These are phyloP conservation scores for Cantharis rufa DNA, from an alignment of 2,888 invertebrate species.

Conservation along the genomic window DNA sequence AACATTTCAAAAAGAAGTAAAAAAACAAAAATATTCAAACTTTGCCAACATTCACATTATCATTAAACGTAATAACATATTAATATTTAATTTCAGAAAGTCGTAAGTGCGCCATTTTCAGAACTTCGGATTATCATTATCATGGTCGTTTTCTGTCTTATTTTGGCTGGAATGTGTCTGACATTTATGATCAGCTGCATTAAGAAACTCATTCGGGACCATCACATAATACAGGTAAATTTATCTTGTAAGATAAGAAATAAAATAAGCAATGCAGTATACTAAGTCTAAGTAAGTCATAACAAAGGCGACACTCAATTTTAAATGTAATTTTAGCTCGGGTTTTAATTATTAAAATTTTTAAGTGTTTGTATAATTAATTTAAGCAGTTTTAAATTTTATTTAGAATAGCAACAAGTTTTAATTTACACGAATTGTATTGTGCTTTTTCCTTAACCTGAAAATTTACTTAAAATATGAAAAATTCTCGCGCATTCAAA, in stretches of 20 bases:
- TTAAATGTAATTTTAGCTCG: neutral
- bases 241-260: neutral
- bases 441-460: neutral
- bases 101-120: constrained; percentile 51
- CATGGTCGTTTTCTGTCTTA: constrained; percentile 83
- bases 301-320: neutral
- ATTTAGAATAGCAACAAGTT: neutral
- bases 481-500: neutral
- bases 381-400: neutral
- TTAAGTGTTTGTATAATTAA: neutral
- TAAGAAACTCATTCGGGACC: constrained; percentile 83
- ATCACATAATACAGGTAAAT: constrained; percentile 79
- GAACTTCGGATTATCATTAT: constrained; percentile 83
- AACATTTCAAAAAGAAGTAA: no score
- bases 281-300: neutral
- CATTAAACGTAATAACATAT: neutral
- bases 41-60: neutral
- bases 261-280: neutral
- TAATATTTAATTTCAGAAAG: constrained; percentile 45
- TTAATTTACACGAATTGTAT: neutral
- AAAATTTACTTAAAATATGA: neutral
- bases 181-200: constrained; percentile 88
- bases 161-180: constrained; percentile 85
- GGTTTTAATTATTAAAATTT: neutral
- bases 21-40: no score